Percentiles rank a stretch among this genome's conserved stretches.
Evolutionary conservation across 2,888 invertebrate genomes (phyloP).

Genomic region (Lampropteryx suffumata): DNA sequence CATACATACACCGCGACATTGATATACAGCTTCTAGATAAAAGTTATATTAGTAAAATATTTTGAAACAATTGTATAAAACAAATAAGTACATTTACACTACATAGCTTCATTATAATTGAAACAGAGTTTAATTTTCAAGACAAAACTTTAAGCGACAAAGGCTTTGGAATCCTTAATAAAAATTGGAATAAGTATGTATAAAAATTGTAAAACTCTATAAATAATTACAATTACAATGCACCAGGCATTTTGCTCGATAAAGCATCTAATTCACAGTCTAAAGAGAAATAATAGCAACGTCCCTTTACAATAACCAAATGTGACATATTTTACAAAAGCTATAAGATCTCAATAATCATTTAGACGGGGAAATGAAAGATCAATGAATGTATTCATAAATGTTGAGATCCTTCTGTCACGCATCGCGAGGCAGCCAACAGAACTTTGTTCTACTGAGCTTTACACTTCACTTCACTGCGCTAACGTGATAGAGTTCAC

Average conservation of each 20-base stretch:
- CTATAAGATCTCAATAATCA: conserved; percentile 47
- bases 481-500: conserved; percentile 63
- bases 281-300: conserved; percentile 61
- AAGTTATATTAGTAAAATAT: conserved; percentile 36
- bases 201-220: conserved; percentile 61
- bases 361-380: conserved; percentile 36
- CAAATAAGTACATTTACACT: conserved; percentile 66
- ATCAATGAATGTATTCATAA: conserved; percentile 42
- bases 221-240: conserved; percentile 67
- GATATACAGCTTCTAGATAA: conserved; percentile 35
- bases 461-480: conserved; percentile 66
- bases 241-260: conserved; percentile 61
- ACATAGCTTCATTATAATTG: conserved; percentile 54
- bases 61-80: conserved; percentile 48
- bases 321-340: conserved; percentile 61
- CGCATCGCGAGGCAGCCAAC: conserved; percentile 55
- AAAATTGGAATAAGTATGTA: conserved; percentile 60
- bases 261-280: conserved; percentile 67
- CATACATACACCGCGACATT: conserved; percentile 34
- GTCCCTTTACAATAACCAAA: conserved; percentile 53
- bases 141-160: conserved; percentile 36
- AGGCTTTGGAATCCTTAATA: conserved; percentile 48
- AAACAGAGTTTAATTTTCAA: conserved; percentile 38
- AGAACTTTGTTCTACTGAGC: conserved; percentile 65
- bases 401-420: conserved; percentile 65